Evolutionary conservation across 2,113 vertebrate species (phyloP).

Genomic region (Pantherophis guttatus): DNA sequence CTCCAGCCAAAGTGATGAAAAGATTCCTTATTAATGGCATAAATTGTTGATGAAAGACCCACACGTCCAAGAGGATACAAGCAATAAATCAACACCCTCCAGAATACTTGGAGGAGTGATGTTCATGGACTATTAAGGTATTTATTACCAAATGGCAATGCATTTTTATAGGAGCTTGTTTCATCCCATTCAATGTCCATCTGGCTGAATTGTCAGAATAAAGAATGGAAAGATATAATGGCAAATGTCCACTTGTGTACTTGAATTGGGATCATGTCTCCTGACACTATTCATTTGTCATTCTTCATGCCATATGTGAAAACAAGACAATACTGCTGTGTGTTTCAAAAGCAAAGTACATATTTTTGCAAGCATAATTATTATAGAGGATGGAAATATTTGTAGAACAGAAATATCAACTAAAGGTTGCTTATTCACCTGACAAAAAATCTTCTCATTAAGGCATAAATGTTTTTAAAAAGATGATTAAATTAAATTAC

Average conservation of each 20-base stretch:
- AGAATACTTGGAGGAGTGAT: not conserved
- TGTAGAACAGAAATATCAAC: fast-evolving
- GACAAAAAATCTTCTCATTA: not conserved
- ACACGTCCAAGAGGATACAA: not conserved
- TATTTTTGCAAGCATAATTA: not conserved
- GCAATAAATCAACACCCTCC: not conserved
- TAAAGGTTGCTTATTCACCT: not conserved
- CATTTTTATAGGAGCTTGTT: not conserved
- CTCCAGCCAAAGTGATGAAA: not conserved
- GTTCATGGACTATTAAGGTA: not conserved
- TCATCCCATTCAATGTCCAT: not conserved
- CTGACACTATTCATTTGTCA: not conserved
- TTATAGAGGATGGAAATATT: not conserved
- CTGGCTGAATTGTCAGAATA: not conserved
- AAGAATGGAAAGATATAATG: not conserved
- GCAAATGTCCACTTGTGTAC: not conserved
- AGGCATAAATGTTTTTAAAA: not conserved
- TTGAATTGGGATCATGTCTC: fast-evolving
- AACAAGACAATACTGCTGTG: not conserved
- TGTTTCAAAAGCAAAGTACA: not conserved
- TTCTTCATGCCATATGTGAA: not conserved
- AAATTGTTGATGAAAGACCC: not conserved
- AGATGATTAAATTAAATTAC: not conserved
- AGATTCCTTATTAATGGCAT: not conserved
- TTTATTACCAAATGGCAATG: not conserved